These are phyloP conservation scores for Actinopyga echinites DNA, from an alignment of 53 echinoderm and acorn worm genomes.

Conservation along the genomic window DNA sequence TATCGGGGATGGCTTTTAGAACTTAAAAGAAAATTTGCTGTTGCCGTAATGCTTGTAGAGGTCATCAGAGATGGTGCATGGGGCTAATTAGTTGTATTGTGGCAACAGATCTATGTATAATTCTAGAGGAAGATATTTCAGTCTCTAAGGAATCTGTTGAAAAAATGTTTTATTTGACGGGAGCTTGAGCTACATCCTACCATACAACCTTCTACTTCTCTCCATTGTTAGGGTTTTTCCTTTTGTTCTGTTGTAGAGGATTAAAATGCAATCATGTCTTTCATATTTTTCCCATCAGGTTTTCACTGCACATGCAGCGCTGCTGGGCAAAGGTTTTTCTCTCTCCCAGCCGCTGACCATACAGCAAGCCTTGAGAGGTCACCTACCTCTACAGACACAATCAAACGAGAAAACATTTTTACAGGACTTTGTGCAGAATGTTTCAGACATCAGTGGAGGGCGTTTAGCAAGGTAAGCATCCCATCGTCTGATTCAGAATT, in stretches of 20 bases:
- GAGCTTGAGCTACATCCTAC: too few species aligned
- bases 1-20: too few species aligned
- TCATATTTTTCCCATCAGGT: conserved; percentile 53
- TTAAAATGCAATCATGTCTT: neutral
- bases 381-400: conserved; percentile 79
- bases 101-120: too few species aligned
- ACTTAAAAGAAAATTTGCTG: too few species aligned
- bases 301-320: conserved; percentile 75
- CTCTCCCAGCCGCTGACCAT: conserved; percentile 80
- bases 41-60: too few species aligned
- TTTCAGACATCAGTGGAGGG: conserved; percentile 85
- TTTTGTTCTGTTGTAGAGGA: neutral
- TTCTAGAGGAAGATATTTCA: too few species aligned
- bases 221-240: neutral
- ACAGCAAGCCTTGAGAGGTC: conserved; percentile 87
- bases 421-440: conserved; percentile 89
- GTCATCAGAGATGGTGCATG: too few species aligned
- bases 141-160: too few species aligned
- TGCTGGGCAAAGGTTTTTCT: conserved; percentile 87
- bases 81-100: too few species aligned
- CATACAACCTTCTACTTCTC: neutral
- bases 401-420: conserved; percentile 88
- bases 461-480: conserved; percentile 77
- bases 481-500: too few species aligned
- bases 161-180: too few species aligned